These are phyloP conservation scores for Columba guinea DNA, from an alignment of 2,797 vertebrate genomes.

Conservation along the genomic window DNA sequence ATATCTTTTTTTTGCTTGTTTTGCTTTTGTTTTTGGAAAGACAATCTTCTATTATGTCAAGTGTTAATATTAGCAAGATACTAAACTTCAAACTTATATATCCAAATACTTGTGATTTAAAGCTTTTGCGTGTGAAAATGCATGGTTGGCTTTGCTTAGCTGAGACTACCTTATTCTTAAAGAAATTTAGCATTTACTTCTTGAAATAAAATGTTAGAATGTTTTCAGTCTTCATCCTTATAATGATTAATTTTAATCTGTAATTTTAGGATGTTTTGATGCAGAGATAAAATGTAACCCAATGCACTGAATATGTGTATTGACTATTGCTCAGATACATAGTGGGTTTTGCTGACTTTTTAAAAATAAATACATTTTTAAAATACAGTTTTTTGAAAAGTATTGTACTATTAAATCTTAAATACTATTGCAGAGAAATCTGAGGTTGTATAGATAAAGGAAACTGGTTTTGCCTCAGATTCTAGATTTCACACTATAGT, in stretches of 20 bases:
- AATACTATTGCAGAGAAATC: background rate
- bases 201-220: background rate
- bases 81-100: background rate
- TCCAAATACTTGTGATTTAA: background rate
- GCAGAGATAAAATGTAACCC: background rate
- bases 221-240: background rate
- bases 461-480: background rate
- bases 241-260: background rate
- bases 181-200: background rate
- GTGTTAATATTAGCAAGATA: background rate
- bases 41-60: background rate
- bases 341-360: background rate
- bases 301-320: background rate
- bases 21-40: background rate
- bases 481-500: background rate
- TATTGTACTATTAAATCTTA: background rate
- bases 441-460: background rate
- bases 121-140: background rate
- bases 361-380: background rate
- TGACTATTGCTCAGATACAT: background rate
- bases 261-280: background rate
- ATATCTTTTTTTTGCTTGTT: background rate
- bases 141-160: background rate
- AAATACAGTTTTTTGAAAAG: background rate
- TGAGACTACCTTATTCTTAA: background rate